Conservation (phyloP, 2,888 invertebrate genomes). For the Erpobdella octoculata region DNA sequence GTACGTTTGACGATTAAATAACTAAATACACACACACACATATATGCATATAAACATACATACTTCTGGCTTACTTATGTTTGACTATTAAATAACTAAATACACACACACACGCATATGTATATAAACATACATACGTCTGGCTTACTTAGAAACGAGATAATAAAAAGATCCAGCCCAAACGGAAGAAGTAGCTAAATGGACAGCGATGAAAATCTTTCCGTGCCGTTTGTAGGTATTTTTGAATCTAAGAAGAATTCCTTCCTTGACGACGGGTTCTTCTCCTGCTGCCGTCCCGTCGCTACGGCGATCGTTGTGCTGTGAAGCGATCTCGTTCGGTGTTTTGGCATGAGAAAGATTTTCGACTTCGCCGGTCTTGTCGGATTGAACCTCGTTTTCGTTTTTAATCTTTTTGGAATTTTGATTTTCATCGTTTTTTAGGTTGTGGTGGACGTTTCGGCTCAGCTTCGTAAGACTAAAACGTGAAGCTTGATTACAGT, state of each 20-base stretch:
- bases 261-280: neutral
- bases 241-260: constrained; percentile 74
- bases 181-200: constrained; percentile 72
- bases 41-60: neutral
- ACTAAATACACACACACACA: neutral
- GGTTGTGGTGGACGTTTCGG: too few relatives aligned
- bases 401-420: too few relatives aligned
- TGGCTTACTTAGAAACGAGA: neutral
- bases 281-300: neutral
- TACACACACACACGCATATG: neutral
- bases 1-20: neutral
- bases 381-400: too few relatives aligned
- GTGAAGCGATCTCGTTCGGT: too few relatives aligned
- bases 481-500: too few relatives aligned
- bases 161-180: constrained; percentile 65
- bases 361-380: too few relatives aligned
- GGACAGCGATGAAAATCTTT: constrained; percentile 90
- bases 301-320: neutral
- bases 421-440: too few relatives aligned
- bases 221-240: constrained; percentile 89
- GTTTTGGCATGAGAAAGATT: too few relatives aligned
- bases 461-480: too few relatives aligned
- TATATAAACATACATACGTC: neutral
- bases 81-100: constrained; percentile 20
- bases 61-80: constrained; percentile 17